Base-by-base conservation (phyloP, 2,888 invertebrate genomes). In the Agriotes lineatus region DNA sequence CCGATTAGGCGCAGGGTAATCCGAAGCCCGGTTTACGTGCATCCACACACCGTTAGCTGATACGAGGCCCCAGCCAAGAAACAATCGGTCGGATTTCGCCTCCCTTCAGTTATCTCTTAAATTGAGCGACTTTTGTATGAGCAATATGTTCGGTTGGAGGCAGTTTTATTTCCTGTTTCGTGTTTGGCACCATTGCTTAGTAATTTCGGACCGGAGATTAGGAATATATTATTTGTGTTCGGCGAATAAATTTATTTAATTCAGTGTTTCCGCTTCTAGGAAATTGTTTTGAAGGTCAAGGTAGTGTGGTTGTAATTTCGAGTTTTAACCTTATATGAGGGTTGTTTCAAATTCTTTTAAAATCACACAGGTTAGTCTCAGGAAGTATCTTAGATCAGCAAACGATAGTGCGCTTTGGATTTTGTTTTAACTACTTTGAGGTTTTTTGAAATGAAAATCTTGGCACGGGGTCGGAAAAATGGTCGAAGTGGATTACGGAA, bases 121-220 rank as follows among this genome's bases (percentile, higher is more conserved):
- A 42, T 42, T 42, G 14, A 16, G 16, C 18, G 42, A 18, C 18
- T 42, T 42, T 12, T 16, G 14, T 42, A 16, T 42, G 7, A 16
- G 42, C 1, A 12, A 18, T 42, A 14, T 16, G 6, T 14, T 2
- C 16, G 9, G 16, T 14, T 42, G 6, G 14, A 35, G 18, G 19
- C 19, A 33, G 56, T 30, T 35, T 56, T 35, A 30, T 30, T 56
- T 14, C 56, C 20, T 50, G 25, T 19, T 50, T 50, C 30, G 14
- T 50, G 50, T 20, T 50, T 50, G 9, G 14, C n/a, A 10, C 25
- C 7, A 12, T 9, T 37, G 16, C 19, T 25, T 19, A 35, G 33
- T 56, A 56, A 56, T 37, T 56, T 37, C 10, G 18, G 35, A 7
- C 19, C 14, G 56, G 56, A 56, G 35, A 56, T 56, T 56, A 37